Base-by-base conservation (phyloP, 1,140 invertebrate genomes). In the Apis laboriosa region DNA sequence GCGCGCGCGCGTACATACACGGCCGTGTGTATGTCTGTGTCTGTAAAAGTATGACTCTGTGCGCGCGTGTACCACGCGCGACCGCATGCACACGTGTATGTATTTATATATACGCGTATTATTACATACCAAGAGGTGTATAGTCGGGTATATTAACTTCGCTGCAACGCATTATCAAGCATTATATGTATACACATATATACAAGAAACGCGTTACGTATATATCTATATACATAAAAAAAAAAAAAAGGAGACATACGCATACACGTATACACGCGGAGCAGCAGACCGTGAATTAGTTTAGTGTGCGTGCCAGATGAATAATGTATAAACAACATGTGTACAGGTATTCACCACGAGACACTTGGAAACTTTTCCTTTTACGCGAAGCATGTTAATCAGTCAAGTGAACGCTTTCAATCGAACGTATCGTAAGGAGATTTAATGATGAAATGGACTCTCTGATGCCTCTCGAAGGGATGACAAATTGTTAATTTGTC, bases 131-230 rank as follows among this genome's bases (percentile, higher is more conserved):
- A 60, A 61, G 9, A 60, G 55, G 58, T 43, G 34, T 74, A 34
- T 60, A 58, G 24, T 74, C 72, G 56, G 56, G 77, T 71, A 61
- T 74, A 64, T 63, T 28, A 43, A 55, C 34, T 70, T 58, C 58
- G 58, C 51, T 55, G 58, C 28, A 21, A 55, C 24, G 58, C 77
- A 61, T 60, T 79, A 72, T 79, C 49, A 24, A 74, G 34, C 55
- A 51, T 83, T 85, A 86, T 89, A 86, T 86, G 77, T 72, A 81
- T 80, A 86, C 84, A 91, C 74, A 80, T 49, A 71, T 70, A 80
- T 63, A 86, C 53, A 71, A 73, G 19, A 12, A 11, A 74, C 43
- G 56, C 53, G 55, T 56, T 43, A 83, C 67, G 84, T 56, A 86
- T 76, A 78, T 78, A 74, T 63, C 83, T 76, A 56, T 63, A 73